Conservation (phyloP, 1,140 invertebrate species). For the Temnothorax nylanderi region DNA sequence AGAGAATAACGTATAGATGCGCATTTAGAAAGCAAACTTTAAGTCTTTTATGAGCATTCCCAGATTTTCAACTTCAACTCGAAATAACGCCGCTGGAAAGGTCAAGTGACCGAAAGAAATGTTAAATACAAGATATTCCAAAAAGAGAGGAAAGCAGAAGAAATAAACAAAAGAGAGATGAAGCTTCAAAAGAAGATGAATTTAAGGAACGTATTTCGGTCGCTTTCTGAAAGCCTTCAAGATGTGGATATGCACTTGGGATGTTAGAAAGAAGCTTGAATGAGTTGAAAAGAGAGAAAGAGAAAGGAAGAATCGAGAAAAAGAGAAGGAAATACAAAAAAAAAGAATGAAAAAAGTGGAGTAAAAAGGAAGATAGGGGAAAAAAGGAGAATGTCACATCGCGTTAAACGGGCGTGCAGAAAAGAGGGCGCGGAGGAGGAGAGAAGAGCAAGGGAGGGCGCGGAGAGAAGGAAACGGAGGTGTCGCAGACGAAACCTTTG, state of each 20-base stretch:
- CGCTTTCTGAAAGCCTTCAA: not conserved
- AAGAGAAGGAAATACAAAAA: not conserved
- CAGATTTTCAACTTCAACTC: not conserved
- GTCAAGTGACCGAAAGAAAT: not conserved
- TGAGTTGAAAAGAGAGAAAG: not conserved
- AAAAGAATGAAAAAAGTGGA: not conserved
- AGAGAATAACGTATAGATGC: not conserved
- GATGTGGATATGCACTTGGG: not conserved
- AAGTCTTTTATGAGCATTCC: not conserved
- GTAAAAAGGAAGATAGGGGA: not conserved
- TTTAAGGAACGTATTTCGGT: not conserved
- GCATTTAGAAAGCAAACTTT: not conserved
- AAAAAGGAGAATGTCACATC: not conserved
- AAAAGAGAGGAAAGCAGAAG: not conserved
- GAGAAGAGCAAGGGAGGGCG: not conserved
- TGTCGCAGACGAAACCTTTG: constrained; percentile 50
- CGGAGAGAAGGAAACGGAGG: not conserved
- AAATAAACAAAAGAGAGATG: not conserved
- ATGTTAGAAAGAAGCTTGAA: not conserved
- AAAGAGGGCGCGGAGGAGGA: not conserved
- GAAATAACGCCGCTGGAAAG: not conserved
- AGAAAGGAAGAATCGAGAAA: not conserved
- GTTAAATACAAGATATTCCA: not conserved
- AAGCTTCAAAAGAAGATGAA: not conserved
- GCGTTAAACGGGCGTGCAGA: not conserved